Conservation (phyloP, 1,140 invertebrate species). For the Sycophila sp. region DNA sequence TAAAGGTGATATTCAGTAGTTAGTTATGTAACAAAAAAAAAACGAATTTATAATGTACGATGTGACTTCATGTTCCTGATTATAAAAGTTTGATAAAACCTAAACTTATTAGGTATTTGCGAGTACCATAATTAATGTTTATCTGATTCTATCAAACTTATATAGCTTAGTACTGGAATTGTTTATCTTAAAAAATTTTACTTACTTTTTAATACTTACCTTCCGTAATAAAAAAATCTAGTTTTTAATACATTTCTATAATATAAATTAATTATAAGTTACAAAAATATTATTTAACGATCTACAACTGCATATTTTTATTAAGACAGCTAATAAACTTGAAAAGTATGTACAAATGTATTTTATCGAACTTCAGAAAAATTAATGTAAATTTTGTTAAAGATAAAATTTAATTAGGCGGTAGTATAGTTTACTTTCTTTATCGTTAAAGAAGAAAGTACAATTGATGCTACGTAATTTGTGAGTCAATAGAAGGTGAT, state of each 20-base stretch:
- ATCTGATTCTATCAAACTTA: too few species aligned
- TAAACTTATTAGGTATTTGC: too few species aligned
- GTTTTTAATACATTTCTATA: background rate
- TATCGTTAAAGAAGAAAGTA: background rate
- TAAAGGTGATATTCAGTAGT: background rate
- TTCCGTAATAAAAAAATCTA: too few species aligned
- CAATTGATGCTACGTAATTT: constrained; percentile 1
- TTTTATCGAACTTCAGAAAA: background rate
- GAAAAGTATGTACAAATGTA: background rate
- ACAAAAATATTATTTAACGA: background rate
- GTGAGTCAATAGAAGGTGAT: background rate
- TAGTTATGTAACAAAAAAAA: background rate
- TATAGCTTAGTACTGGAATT: too few species aligned
- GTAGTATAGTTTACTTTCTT: constrained; percentile 3
- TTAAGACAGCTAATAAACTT: background rate
- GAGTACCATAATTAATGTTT: too few species aligned
- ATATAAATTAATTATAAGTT: background rate
- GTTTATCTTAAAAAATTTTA: too few species aligned
- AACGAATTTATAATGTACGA: too few species aligned
- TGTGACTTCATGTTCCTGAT: too few species aligned
- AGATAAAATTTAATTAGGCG: background rate
- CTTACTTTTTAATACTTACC: too few species aligned
- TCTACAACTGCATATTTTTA: background rate
- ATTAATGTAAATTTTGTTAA: background rate
- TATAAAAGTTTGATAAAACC: too few species aligned